Evolutionary conservation across 2,113 vertebrate genomes (phyloP).

Genomic region (Siniperca knerii): DNA sequence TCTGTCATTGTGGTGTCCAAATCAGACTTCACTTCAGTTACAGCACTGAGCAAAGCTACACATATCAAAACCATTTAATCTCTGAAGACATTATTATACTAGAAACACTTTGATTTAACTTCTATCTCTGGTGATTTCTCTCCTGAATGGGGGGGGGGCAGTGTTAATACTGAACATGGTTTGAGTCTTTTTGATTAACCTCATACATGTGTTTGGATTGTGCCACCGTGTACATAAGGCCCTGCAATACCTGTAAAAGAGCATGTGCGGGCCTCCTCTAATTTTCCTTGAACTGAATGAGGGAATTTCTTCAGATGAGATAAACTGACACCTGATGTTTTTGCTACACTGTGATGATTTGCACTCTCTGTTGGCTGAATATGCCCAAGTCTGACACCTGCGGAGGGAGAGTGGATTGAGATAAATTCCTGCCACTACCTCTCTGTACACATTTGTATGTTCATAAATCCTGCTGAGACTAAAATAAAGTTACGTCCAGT

Average conservation of each 20-base stretch:
- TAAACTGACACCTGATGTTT: slow-evolving; percentile 82
- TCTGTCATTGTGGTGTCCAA: slow-evolving; percentile 11
- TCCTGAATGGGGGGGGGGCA: background rate
- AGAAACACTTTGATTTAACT: slow-evolving; percentile 27
- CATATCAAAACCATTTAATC: slow-evolving; percentile 25
- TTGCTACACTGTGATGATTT: slow-evolving; percentile 76
- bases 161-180: slow-evolving; percentile 45
- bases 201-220: slow-evolving; percentile 25
- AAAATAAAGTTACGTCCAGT: slow-evolving; percentile 85
- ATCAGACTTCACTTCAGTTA: slow-evolving; percentile 2
- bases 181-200: slow-evolving; percentile 27
- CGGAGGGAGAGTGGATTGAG: slow-evolving; percentile 53
- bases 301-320: slow-evolving; percentile 48
- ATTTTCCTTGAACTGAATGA: slow-evolving; percentile 41
- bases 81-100: slow-evolving; percentile 16
- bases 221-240: slow-evolving; percentile 22
- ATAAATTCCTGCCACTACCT: slow-evolving; percentile 83
- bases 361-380: slow-evolving; percentile 60
- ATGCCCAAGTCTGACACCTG: slow-evolving; percentile 15
- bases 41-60: slow-evolving; percentile 25
- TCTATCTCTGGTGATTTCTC: slow-evolving; percentile 11
- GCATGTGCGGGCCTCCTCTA: background rate
- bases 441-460: slow-evolving; percentile 81
- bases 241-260: slow-evolving; percentile 7
- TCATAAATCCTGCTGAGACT: slow-evolving; percentile 76